Evolutionary conservation across 53 echinoderm and acorn worm genomes (phyloP), one percentile per base, ranked within the genome.

Genomic region (Astropecten irregularis): DNA sequence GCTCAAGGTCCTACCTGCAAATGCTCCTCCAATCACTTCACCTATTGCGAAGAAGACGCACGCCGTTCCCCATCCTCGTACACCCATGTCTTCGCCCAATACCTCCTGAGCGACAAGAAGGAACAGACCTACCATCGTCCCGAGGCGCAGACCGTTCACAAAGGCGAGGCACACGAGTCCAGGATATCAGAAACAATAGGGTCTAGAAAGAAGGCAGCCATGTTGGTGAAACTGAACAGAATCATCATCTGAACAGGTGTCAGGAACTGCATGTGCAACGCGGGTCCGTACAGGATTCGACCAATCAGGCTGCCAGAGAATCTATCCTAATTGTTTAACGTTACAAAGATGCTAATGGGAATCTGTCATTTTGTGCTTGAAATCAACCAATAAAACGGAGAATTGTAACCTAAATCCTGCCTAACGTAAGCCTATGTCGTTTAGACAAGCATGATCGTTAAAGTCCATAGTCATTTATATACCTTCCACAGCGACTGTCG

Each of bases 291-390:
- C 28, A 82, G 33, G 3, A 82, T 35, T 34, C 88, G 82, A 28
- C 82, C 82, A 64, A 82, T 61, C 18, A 88, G 54, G 53, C 66
- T 88, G 19, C 88, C 88, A n/a, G n/a, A n/a, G n/a, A n/a, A n/a
- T n/a, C n/a, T n/a, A n/a, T n/a, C n/a, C n/a, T n/a, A n/a, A n/a
- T n/a, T n/a, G n/a, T n/a, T n/a, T n/a, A n/a, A n/a, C n/a, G n/a
- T n/a, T n/a, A n/a, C n/a, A n/a, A n/a, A n/a, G n/a, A n/a, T n/a
- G n/a, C n/a, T n/a, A n/a, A n/a, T n/a, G n/a, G n/a, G n/a, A n/a
- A n/a, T n/a, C n/a, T n/a, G n/a, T n/a, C n/a, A n/a, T n/a, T n/a
- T n/a, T n/a, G n/a, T n/a, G n/a, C n/a, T n/a, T n/a, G n/a, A n/a
- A n/a, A n/a, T n/a, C n/a, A n/a, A n/a, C n/a, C n/a, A n/a, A n/a